Base-by-base conservation (phyloP, 2,888 invertebrate genomes). In the Diplolepis rosae region DNA sequence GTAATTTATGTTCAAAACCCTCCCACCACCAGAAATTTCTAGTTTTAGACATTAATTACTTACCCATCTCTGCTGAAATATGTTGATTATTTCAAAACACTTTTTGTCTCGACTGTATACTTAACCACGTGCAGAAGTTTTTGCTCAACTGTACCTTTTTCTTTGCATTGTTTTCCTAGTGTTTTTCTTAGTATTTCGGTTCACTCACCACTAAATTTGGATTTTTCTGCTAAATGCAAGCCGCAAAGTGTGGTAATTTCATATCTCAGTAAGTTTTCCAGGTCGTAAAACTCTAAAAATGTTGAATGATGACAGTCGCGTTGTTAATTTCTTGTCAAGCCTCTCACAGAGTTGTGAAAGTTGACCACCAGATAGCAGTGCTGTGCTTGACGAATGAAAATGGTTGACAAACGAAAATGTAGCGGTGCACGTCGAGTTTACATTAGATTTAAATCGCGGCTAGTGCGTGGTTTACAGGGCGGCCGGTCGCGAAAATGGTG, bases 341-440 rank as follows among this genome's bases (percentile, higher is more conserved):
- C 48, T 51, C 27, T 27, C 22, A 13, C 24, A 2, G 11, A 24
- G 72, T 73, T 77, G 79, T 70, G 11, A 65, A 56, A 35, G 35
- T 22, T 28, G 66, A 50, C 73, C 83, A 76, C 65, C 35, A 73
- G 86, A 84, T 83, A 85, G 78, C 84, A 79, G 56, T 52, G 22
- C 28, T 56, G 65, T 35, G 54, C 51, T 50, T 15, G 51, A 61
- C 71, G 78, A 80, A 85, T 72, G 76, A 85, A 86, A 82, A 87
- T 87, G 87, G 87, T 87, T 81, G 87, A 86, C 86, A 86, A 85
- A 84, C 85, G 84, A 85, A 87, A 85, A 87, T 86, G 87, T 87
- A 87, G 87, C 87, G 85, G 85, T 85, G 85, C 84, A 83, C 82
- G 83, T 86, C 85, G 85, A 81, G 84, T 86, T 87, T 86, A 86